Percentiles rank a stretch among this genome's conserved stretches.
Conservation (phyloP, 2,888 invertebrate species). For the Troides oblongomaculatus region DNA sequence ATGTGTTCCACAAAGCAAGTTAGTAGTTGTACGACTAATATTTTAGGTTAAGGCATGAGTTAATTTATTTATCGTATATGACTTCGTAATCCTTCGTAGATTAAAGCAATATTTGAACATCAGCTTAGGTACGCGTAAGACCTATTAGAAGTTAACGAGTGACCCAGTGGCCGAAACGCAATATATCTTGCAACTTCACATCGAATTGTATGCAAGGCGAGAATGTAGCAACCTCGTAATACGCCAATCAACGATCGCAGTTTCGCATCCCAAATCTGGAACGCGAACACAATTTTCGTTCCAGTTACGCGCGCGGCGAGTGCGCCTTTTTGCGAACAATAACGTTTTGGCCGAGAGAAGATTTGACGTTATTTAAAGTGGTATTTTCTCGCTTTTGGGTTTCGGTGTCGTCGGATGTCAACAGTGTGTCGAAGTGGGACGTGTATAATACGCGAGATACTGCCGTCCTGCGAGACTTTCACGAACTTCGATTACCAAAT, state of each 20-base stretch:
- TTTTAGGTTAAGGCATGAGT: slow-evolving; percentile 8
- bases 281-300: slow-evolving; percentile 64
- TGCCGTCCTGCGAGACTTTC: slow-evolving; percentile 77
- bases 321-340: slow-evolving; percentile 54
- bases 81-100: background rate
- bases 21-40: background rate
- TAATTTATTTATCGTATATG: slow-evolving; percentile 5
- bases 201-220: slow-evolving; percentile 75
- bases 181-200: slow-evolving; percentile 66
- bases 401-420: slow-evolving; percentile 72
- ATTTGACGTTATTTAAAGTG: slow-evolving; percentile 49
- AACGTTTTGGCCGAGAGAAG: slow-evolving; percentile 57
- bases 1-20: too few relatives aligned
- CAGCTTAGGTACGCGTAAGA: background rate
- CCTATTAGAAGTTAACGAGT: slow-evolving; percentile 42
- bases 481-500: slow-evolving; percentile 79
- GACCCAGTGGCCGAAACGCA: slow-evolving; percentile 69
- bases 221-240: slow-evolving; percentile 73
- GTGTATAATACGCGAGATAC: slow-evolving; percentile 68
- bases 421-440: slow-evolving; percentile 68
- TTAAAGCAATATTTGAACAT: slow-evolving; percentile 1
- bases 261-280: slow-evolving; percentile 74
- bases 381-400: slow-evolving; percentile 63
- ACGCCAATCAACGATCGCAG: slow-evolving; percentile 71
- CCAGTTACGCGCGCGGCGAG: slow-evolving; percentile 52